Percentiles rank a stretch among this genome's conserved stretches.
These are phyloP conservation scores for Panulirus ornatus DNA, from an alignment of 1,140 invertebrate genomes.

Conservation along the genomic window DNA sequence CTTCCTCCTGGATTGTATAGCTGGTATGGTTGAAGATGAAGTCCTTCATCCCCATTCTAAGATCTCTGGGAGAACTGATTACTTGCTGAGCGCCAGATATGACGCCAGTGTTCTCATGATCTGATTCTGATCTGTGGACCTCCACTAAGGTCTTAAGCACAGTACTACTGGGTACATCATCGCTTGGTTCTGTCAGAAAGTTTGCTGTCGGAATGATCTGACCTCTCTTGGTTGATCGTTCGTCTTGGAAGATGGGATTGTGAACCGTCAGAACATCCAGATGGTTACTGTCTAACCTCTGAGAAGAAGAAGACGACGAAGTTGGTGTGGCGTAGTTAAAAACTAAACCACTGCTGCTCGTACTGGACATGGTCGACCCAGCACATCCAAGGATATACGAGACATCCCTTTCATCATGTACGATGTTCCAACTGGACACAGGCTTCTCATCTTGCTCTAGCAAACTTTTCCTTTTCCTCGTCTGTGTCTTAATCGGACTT, in stretches of 20 bases:
- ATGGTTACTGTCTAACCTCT: background rate
- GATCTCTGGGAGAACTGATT: background rate
- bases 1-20: conserved; percentile 35
- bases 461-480: background rate
- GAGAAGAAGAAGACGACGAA: background rate
- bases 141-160: background rate
- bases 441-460: background rate
- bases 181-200: background rate
- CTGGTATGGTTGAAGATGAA: conserved; percentile 3
- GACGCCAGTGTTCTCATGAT: background rate
- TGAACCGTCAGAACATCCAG: background rate
- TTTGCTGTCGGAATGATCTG: background rate
- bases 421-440: background rate
- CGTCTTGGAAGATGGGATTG: conserved; percentile 14
- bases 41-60: background rate
- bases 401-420: background rate
- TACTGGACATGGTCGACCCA: background rate
- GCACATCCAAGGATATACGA: background rate
- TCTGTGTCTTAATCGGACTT: background rate
- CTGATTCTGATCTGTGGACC: background rate
- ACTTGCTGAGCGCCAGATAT: background rate
- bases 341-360: background rate
- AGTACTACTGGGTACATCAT: background rate
- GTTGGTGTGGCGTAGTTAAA: background rate
- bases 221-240: background rate